Evolutionary conservation across 1,140 invertebrate species (phyloP).

Genomic region (Amyelois transitella): DNA sequence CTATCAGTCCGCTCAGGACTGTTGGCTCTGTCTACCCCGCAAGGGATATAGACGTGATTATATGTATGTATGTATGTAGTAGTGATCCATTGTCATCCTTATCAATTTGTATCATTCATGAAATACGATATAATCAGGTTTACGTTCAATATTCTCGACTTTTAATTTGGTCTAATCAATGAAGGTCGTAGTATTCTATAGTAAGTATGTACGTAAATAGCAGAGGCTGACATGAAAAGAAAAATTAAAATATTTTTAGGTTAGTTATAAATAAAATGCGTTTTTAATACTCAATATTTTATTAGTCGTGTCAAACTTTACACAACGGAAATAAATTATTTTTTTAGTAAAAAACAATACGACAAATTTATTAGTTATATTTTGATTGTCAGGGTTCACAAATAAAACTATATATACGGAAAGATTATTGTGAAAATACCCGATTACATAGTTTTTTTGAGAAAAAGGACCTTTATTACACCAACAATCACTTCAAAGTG

Average conservation of each 20-base stretch:
- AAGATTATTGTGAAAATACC: neutral
- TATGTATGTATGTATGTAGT: too few relatives aligned
- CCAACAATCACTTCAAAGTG: neutral
- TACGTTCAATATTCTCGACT: neutral
- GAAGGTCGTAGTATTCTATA: too few relatives aligned
- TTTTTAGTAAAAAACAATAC: neutral
- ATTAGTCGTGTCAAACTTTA: slow-evolving; percentile 58
- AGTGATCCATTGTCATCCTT: too few relatives aligned
- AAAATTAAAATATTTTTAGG: neutral
- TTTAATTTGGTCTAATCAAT: neutral
- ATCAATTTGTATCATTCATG: too few relatives aligned
- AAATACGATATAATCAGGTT: too few relatives aligned
- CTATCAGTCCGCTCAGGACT: too few relatives aligned
- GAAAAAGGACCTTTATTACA: neutral
- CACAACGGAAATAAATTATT: slow-evolving; percentile 28
- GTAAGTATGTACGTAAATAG: too few relatives aligned
- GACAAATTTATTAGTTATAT: slow-evolving; percentile 8
- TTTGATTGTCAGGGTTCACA: neutral
- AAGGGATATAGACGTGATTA: too few relatives aligned
- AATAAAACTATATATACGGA: neutral
- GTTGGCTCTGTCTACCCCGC: too few relatives aligned
- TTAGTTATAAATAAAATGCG: neutral
- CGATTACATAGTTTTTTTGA: neutral
- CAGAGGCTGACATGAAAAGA: neutral
- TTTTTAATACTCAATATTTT: slow-evolving; percentile 17